Base-by-base conservation (phyloP, 2,797 vertebrate genomes). In the Halcyon chelicuti region DNA sequence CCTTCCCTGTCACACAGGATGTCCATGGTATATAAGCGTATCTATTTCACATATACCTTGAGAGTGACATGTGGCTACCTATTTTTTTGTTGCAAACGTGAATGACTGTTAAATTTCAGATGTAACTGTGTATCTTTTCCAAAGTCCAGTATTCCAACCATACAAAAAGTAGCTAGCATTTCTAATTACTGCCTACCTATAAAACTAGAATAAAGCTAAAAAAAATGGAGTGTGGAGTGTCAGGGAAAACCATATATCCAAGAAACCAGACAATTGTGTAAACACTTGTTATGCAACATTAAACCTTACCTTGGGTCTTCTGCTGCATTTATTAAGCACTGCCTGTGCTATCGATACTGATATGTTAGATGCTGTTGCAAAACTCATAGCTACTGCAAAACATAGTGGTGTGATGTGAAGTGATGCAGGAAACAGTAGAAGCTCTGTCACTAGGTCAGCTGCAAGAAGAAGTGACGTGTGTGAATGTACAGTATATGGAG, bases 391-490 rank as follows among this genome's bases (percentile, higher is more conserved):
- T 96, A 90, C 90, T 94, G 94, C 9, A 20, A 47, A 89, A 94
- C 63, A 58, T 40, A 88, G 94, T 94, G 82, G 78, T 54, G 31
- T 93, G 96, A 92, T 96, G 93, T 73, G 94, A 97, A 97, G 96
- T 92, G 97, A 83, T 93, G 89, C 67, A 87, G 96, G 93, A 97
- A 97, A 98, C 98, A 98, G 90, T 95, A 92, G 97, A 55, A 94
- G 86, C 97, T 97, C 97, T 98, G 97, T 98, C 81, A 35, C 82
- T 68, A 49, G 96, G 94, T 98, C 98, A 98, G 98, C 98, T 98
- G 97, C 97, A 95, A 96, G 97, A 95, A 96, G 94, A 96, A 97
- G 92, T 93, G 95, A 94, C 26, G 66, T 97, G 96, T 93, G 57
- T 97, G 96, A 98, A 97, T 98, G 94, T 97, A 98, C 97, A 97